phyloP scores from a whole-genome alignment of 2,888 invertebrate species.

The Thymelicus acteon region DNA sequence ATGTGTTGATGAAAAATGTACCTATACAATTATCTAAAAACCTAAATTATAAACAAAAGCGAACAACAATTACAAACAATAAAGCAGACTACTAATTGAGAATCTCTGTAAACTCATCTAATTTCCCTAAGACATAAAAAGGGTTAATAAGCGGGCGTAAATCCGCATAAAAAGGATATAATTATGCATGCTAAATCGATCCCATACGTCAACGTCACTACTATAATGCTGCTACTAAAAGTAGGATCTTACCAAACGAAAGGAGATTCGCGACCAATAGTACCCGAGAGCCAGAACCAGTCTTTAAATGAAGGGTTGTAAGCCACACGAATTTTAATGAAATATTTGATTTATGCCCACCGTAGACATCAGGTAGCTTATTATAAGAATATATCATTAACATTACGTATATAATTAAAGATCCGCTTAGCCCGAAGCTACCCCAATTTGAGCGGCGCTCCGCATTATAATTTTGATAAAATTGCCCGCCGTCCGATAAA shows the following conservation, averaged over 20 bases:
- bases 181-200: slow-evolving; percentile 52
- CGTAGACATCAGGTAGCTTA: slow-evolving; percentile 82
- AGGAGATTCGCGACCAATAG: slow-evolving; percentile 69
- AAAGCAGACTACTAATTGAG: slow-evolving; percentile 2
- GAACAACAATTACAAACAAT: background rate
- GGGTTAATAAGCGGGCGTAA: slow-evolving; percentile 41
- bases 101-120: slow-evolving; percentile 28
- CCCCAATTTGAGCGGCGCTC: slow-evolving; percentile 76
- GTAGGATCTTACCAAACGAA: slow-evolving; percentile 48
- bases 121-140: slow-evolving; percentile 25
- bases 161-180: slow-evolving; percentile 44
- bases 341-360: slow-evolving; percentile 83
- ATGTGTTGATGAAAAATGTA: too few species aligned
- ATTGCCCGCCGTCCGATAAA: slow-evolving; percentile 75
- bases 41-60: too few species aligned
- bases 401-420: slow-evolving; percentile 84
- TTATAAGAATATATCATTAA: slow-evolving; percentile 84
- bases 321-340: slow-evolving; percentile 80
- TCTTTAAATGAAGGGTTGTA: slow-evolving; percentile 77
- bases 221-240: slow-evolving; percentile 67
- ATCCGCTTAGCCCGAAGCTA: slow-evolving; percentile 75
- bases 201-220: slow-evolving; percentile 59
- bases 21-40: too few species aligned
- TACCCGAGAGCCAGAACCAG: slow-evolving; percentile 65
- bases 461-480: slow-evolving; percentile 84